A percentile compares a stretch with the other conserved stretches of the same genome.
Evolutionary conservation across 2,113 vertebrate genomes (phyloP).

Genomic region (Rhodinocichla rosea): DNA sequence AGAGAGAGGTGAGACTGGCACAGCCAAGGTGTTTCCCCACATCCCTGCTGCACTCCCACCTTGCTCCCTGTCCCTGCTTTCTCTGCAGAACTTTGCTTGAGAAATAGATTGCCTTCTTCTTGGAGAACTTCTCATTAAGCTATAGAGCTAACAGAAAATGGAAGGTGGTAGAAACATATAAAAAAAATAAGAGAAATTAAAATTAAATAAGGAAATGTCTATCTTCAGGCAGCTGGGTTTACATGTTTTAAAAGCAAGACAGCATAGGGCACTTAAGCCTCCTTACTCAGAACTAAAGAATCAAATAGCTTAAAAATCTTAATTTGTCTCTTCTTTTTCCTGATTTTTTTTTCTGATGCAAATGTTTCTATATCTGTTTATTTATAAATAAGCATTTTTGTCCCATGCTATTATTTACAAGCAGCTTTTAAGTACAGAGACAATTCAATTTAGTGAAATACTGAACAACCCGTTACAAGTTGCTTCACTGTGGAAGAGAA

Average conservation of each 20-base stretch:
- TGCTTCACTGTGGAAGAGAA: not conserved
- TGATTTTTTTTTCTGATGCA: not conserved
- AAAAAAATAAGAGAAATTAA: not conserved
- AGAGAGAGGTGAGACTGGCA: not conserved
- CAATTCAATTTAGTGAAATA: not conserved
- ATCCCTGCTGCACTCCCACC: too few relatives aligned
- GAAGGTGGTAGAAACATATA: not conserved
- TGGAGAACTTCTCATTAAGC: not conserved
- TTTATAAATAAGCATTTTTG: not conserved
- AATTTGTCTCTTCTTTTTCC: not conserved
- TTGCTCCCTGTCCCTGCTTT: accelerated
- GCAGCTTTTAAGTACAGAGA: not conserved
- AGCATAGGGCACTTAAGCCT: not conserved
- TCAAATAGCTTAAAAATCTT: not conserved
- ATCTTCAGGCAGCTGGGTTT: not conserved
- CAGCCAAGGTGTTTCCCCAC: not conserved
- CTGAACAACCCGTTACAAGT: not conserved
- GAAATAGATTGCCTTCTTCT: not conserved
- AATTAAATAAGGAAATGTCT: not conserved
- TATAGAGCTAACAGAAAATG: not conserved
- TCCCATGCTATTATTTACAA: not conserved
- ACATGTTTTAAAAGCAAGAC: not conserved
- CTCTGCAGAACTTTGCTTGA: not conserved
- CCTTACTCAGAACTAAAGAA: not conserved
- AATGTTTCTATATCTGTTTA: not conserved